Base-by-base conservation (phyloP, 2,888 invertebrate species). In the Ectobius pallidus region DNA sequence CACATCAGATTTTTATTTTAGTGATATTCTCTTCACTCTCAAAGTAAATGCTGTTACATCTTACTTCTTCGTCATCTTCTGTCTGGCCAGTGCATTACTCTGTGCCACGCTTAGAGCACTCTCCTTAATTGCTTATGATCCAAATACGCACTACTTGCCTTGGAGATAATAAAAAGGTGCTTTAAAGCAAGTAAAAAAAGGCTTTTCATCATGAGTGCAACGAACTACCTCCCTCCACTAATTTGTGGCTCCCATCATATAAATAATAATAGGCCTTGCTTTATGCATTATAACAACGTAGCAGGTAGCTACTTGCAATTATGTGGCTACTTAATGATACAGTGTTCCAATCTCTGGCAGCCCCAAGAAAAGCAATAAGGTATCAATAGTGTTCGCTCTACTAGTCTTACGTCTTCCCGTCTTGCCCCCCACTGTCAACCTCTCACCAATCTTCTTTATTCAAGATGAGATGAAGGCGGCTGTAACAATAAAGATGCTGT, bases 241-340 rank as follows among this genome's bases (percentile, higher is more conserved):
- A 52, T 52, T 52, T 52, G 22, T 52, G 20, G 3, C 52, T 52
- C 20, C 52, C 52, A 52, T 52, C 52, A 52, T 52, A 52, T 25
- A 30, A 58, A 58, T 58, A 58, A 58, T 58, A 58, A 58, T 30
- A 58, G 58, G 25, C 58, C 32, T 58, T 14, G 58, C 58, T n/a
- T 58, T 52, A 52, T 52, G 52, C 52, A 52, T 52, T 52, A 52
- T 52, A 52, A 52, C 25, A 25, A 25, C 14, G 25, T 52, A 14
- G 9, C 46, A 58, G 32, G 58, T 18, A 58, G 58, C 16, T 30
- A 4, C 18, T 55, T 20, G 69, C 69, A 69, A 69, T 69, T 69
- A 69, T 32, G 30, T 55, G 49, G 55, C 69, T 22, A 34, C 69
- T 69, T 69, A 69, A 69, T 69, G 69, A 69, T 69, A 69, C 69